These are phyloP conservation scores for Drosophila multiciliata DNA, from an alignment of 2,888 invertebrate species.

Conservation along the genomic window DNA sequence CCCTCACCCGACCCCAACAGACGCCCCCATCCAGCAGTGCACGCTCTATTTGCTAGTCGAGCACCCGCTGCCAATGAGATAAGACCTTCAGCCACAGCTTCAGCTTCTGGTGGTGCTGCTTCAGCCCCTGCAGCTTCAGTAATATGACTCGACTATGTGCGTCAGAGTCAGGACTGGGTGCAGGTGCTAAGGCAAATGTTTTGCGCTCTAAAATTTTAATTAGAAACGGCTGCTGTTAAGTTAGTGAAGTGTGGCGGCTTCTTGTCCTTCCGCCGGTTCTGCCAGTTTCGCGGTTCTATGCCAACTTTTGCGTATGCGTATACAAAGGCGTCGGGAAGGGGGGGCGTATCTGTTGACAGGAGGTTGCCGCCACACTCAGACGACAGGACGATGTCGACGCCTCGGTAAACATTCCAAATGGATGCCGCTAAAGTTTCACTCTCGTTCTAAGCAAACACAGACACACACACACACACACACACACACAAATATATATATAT, in stretches of 20 bases:
- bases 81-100: conserved; percentile 6
- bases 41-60: conserved; percentile 74
- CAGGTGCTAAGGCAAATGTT: conserved; percentile 51
- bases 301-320: conserved; percentile 70
- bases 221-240: conserved; percentile 75
- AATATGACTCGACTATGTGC: background rate
- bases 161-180: conserved; percentile 32
- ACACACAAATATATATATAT: background rate
- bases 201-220: conserved; percentile 68
- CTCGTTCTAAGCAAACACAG: conserved; percentile 10
- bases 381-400: conserved; percentile 26
- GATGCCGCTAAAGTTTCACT: conserved; percentile 40
- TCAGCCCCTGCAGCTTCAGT: background rate
- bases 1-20: background rate
- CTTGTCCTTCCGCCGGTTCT: conserved; percentile 12
- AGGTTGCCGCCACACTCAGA: background rate
- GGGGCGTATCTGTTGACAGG: conserved; percentile 1
- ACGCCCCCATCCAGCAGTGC: background rate
- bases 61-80: conserved; percentile 63
- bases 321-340: conserved; percentile 50
- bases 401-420: conserved; percentile 63
- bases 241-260: conserved; percentile 62
- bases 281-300: conserved; percentile 9
- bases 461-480: conserved; percentile 6
- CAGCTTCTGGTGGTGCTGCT: conserved; percentile 1